A percentile compares a stretch with the other conserved stretches of the same genome.
These are phyloP conservation scores for Oscheius sp. DNA, from an alignment of 2,888 invertebrate genomes.

Conservation along the genomic window DNA sequence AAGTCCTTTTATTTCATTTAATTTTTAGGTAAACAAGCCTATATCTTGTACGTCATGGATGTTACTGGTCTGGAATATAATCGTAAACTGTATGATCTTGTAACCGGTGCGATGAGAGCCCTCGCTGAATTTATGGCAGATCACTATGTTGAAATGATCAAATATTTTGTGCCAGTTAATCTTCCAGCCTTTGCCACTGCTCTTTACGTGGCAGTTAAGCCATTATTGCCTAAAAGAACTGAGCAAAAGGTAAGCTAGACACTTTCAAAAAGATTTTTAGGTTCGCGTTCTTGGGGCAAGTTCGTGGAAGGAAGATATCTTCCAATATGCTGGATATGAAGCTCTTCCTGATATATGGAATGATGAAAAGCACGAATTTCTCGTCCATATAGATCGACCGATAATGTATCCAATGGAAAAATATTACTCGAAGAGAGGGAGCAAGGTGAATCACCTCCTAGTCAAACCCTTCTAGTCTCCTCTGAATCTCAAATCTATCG, in stretches of 20 bases:
- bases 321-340: slow-evolving; percentile 45
- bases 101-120: slow-evolving; percentile 59
- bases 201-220: slow-evolving; percentile 60
- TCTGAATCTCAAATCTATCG: slow-evolving; percentile 25
- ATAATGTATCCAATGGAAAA: slow-evolving; percentile 46
- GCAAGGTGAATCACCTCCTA: slow-evolving; percentile 27
- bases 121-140: slow-evolving; percentile 67
- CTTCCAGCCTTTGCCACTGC: slow-evolving; percentile 60
- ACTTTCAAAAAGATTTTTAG: slow-evolving; percentile 8
- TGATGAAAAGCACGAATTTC: slow-evolving; percentile 41
- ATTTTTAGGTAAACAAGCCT: slow-evolving; percentile 60
- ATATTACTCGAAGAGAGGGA: slow-evolving; percentile 48
- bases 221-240: slow-evolving; percentile 64
- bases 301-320: slow-evolving; percentile 58
- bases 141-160: slow-evolving; percentile 67
- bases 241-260: slow-evolving; percentile 52
- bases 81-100: slow-evolving; percentile 58
- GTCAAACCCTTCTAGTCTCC: not conserved
- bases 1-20: not conserved
- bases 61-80: slow-evolving; percentile 60
- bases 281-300: slow-evolving; percentile 44
- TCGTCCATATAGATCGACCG: slow-evolving; percentile 49
- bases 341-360: slow-evolving; percentile 60
- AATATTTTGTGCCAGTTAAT: slow-evolving; percentile 62
- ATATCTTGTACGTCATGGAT: slow-evolving; percentile 66